A percentile compares a stretch with the other conserved stretches of the same genome.
These are phyloP conservation scores for Bubo blakistoni DNA, from an alignment of 2,113 vertebrate species.

Conservation along the genomic window DNA sequence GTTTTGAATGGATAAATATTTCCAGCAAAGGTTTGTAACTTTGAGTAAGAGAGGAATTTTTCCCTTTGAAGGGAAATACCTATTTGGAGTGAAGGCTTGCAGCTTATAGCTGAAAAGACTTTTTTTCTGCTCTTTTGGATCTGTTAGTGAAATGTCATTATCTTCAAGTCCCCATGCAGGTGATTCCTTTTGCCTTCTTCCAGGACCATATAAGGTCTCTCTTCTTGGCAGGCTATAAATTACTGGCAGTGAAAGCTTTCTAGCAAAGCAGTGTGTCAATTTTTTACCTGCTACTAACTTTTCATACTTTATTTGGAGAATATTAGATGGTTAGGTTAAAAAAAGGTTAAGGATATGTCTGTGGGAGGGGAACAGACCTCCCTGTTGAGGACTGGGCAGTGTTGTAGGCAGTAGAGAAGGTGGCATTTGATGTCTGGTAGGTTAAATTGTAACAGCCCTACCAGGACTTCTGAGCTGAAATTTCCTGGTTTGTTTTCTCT, in stretches of 20 bases:
- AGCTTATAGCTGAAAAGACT: background rate
- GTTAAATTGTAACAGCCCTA: background rate
- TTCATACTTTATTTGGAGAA: background rate
- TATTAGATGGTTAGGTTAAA: background rate
- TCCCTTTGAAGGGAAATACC: background rate
- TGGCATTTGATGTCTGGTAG: background rate
- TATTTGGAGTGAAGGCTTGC: background rate
- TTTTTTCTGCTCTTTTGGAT: background rate
- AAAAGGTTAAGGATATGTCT: background rate
- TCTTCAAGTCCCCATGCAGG: fast-evolving
- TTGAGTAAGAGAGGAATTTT: background rate
- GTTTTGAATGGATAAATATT: background rate
- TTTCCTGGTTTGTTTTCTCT: background rate
- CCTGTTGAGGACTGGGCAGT: background rate
- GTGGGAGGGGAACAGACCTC: background rate
- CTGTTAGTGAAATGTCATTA: background rate
- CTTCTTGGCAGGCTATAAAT: background rate
- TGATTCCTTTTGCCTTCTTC: background rate
- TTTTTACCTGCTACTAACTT: background rate
- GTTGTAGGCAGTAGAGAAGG: background rate
- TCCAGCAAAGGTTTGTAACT: background rate
- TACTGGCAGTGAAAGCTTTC: background rate
- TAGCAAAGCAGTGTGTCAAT: background rate
- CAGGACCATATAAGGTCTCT: background rate
- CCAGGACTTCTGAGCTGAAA: background rate